These are phyloP conservation scores for Desmodus rotundus DNA, from an alignment of 2,113 vertebrate genomes.

Conservation along the genomic window DNA sequence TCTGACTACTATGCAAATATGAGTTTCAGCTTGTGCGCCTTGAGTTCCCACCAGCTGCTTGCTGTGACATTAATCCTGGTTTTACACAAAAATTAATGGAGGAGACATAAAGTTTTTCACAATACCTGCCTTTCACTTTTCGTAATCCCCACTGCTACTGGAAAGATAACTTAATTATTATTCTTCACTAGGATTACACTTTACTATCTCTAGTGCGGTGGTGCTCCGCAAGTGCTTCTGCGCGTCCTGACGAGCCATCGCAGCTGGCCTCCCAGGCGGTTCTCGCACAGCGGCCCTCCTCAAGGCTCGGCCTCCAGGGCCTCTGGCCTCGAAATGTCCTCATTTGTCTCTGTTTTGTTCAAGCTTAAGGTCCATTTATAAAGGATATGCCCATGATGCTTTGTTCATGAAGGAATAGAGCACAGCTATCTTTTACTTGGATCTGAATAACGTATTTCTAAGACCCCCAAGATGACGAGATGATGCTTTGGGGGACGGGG, in stretches of 20 bases:
- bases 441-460: background rate
- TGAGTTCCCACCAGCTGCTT: background rate
- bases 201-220: background rate
- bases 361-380: background rate
- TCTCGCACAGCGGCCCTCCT: background rate
- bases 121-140: background rate
- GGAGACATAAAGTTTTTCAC: background rate
- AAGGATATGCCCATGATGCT: background rate
- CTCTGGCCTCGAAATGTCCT: background rate
- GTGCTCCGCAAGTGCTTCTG: background rate
- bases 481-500: background rate
- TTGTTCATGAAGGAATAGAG: background rate
- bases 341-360: background rate
- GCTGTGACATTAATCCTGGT: background rate
- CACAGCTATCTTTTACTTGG: background rate
- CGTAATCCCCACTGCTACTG: background rate
- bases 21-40: background rate
- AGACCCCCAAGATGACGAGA: background rate
- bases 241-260: rapidly evolving
- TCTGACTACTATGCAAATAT: background rate
- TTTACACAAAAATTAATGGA: background rate
- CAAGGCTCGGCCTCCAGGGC: background rate
- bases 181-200: background rate
- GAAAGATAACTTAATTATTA: background rate
- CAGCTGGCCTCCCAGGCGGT: background rate